phyloP scores from a whole-genome alignment of 2,797 vertebrate species.

The Xerus rutilus region DNA sequence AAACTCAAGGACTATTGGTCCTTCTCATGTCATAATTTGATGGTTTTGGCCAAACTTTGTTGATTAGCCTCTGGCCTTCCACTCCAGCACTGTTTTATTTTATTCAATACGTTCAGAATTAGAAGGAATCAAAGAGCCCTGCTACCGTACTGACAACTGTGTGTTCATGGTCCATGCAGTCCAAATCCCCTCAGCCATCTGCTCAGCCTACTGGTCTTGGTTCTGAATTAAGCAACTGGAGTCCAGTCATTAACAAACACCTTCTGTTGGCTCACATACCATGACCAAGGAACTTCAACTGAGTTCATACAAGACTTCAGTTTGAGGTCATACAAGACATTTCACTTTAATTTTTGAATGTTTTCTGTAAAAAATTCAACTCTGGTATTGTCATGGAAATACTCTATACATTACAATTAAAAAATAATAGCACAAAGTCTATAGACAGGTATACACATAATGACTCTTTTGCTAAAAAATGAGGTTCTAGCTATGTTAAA shows the following conservation, averaged over 20 bases:
- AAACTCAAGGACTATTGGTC: slow-evolving; percentile 53
- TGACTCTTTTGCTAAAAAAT: not conserved
- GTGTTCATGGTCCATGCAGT: slow-evolving; percentile 55
- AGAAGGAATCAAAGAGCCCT: not conserved
- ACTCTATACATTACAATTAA: not conserved
- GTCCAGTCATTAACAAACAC: slow-evolving; percentile 58
- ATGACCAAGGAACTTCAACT: slow-evolving; percentile 39
- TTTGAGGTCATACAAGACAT: not conserved
- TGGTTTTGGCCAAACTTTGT: not conserved
- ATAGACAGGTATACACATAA: not conserved
- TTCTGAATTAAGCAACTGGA: slow-evolving; percentile 66
- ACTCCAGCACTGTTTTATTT: not conserved
- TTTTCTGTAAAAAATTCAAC: slow-evolving; percentile 26
- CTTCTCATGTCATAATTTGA: not conserved
- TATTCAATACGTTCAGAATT: not conserved
- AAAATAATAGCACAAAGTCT: not conserved
- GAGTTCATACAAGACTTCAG: no score
- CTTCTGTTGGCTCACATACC: slow-evolving; percentile 63
- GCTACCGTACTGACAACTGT: not conserved
- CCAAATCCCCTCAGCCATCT: slow-evolving; percentile 71
- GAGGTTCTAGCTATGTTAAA: not conserved
- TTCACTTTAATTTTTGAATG: slow-evolving; percentile 19
- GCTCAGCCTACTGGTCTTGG: slow-evolving; percentile 53
- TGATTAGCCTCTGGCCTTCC: not conserved
- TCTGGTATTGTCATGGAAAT: not conserved